Conservation (phyloP, 2,113 vertebrate species). For the Uria aalge region DNA sequence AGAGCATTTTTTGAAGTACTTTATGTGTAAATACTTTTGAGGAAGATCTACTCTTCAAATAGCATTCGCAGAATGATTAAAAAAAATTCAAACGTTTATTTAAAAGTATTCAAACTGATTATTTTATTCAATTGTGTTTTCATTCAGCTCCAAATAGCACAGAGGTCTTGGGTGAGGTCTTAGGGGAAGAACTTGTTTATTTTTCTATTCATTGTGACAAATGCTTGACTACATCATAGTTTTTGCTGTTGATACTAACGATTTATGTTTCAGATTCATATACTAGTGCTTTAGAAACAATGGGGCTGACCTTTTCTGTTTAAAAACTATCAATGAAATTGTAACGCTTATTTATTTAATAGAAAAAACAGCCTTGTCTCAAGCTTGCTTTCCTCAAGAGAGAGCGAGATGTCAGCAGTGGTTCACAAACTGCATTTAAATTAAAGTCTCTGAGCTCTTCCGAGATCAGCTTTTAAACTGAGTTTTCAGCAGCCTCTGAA, state of each 20-base stretch:
- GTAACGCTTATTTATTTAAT: neutral
- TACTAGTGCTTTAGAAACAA: neutral
- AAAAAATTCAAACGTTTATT: neutral
- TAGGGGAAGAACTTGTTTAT: neutral
- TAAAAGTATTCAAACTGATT: neutral
- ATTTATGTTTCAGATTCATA: neutral
- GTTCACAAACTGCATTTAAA: neutral
- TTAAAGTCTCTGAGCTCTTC: neutral
- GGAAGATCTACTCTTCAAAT: neutral
- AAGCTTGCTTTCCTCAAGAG: neutral
- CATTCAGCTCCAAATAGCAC: neutral
- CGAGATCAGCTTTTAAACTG: neutral
- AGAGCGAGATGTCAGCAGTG: neutral
- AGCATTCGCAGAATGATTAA: neutral
- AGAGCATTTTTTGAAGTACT: neutral
- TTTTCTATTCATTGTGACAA: conserved; percentile 2
- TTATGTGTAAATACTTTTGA: neutral
- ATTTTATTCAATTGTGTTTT: neutral
- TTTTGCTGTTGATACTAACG: neutral
- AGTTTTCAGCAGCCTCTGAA: neutral
- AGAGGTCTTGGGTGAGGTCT: neutral
- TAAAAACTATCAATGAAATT: neutral
- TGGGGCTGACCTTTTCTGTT: neutral
- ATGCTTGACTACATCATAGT: neutral
- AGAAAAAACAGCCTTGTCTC: neutral